Base-by-base conservation (phyloP, 2,888 invertebrate genomes). In the Zelleria hepariella region DNA sequence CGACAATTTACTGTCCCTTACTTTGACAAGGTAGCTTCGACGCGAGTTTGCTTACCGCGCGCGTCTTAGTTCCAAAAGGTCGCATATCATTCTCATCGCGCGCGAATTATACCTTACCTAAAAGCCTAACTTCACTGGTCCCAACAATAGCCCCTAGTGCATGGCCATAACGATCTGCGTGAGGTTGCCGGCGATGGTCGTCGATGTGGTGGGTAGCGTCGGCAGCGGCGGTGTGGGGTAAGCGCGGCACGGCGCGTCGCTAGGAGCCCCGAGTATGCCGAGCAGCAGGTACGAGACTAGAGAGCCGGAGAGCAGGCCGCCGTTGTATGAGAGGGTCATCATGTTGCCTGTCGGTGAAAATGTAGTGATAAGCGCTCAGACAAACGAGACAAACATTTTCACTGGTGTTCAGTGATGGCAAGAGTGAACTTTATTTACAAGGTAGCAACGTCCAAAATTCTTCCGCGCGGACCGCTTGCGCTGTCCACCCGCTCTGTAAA, bases 281-380 rank as follows among this genome's bases (percentile, higher is more conserved):
- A 94, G 91, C 63, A 97, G 88, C 21, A 95, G 86, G 72, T 97
- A 97, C 0, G 97, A 96, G 58, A 96, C 92, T 20, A 95, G 80
- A 0, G 96, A 94, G 1, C 97, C 97, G 0, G 94, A 91, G 0
- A 96, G 94, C 57, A 97, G 86, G 0, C 97, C 97, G 48, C 96
- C 92, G 78, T 95, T 96, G 82, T 97, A 97, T 0, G 96, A 95
- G 2, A 97, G 78, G 0, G 97, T 97, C 97, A 97, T 97, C 81
- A 97, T 95, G 75, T 97, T 97, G 56, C 95, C 95, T 94, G 85
- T 49, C 7, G 24, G 6, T 4, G 23, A 24, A 4, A n/a, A n/a
- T 49, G 18, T 2, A 20, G 18, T 18, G 18, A 18, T 49, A 6
- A 20, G 51, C 23, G 23, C 1, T 21, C 8, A 51, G 5, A 49